Evolutionary conservation across 2,797 vertebrate species (phyloP).

Genomic region (Pangasius macronema): DNA sequence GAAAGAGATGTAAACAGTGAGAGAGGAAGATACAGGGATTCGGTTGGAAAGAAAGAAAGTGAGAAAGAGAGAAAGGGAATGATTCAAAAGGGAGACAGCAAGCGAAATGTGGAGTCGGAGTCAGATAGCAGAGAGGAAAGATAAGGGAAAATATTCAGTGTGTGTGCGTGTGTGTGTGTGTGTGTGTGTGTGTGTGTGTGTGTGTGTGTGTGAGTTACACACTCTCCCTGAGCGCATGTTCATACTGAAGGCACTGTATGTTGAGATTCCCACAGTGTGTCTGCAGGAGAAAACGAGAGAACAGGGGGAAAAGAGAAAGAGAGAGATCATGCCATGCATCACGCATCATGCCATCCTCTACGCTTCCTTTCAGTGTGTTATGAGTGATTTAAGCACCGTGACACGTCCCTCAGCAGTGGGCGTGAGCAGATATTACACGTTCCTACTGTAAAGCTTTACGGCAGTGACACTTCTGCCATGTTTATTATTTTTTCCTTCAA

Average conservation of each 20-base stretch:
- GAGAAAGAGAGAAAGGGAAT: conserved; percentile 40
- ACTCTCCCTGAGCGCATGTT: conserved; percentile 52
- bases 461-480: not conserved
- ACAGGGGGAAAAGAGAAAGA: not conserved
- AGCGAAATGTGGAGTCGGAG: not conserved
- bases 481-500: not conserved
- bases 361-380: conserved; percentile 31
- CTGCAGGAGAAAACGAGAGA: conserved; percentile 12
- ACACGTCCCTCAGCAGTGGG: not conserved
- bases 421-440: conserved; percentile 1
- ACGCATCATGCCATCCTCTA: conserved; percentile 2
- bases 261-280: conserved; percentile 52
- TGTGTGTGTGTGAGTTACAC: conserved; percentile 44
- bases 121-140: not conserved
- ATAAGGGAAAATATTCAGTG: not conserved
- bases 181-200: conserved; percentile 19
- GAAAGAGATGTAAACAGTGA: not conserved
- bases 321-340: not conserved
- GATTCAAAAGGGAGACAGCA: not conserved
- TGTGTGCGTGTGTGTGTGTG: conserved; percentile 10
- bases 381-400: not conserved
- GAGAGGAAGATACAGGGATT: not conserved
- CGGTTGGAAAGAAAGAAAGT: conserved; percentile 27
- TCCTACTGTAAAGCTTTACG: not conserved
- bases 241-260: conserved; percentile 53